Conservation (phyloP, 2,113 vertebrate species). For the Ginglymostoma cirratum region DNA sequence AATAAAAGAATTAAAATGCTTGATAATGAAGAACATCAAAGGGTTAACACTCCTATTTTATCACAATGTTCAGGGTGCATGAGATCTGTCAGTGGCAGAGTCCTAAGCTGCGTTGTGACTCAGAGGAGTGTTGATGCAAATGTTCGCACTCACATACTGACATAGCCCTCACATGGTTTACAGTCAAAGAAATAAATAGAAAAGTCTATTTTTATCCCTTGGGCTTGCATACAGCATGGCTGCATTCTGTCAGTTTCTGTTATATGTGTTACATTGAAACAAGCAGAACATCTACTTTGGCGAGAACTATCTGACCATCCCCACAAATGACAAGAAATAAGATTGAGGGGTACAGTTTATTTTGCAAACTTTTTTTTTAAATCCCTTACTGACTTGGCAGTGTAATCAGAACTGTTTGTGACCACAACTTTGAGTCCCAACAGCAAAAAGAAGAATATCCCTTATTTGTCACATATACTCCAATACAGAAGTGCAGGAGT, state of each 20-base stretch:
- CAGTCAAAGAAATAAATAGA: conserved; percentile 31
- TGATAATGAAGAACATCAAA: neutral
- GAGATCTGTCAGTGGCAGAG: neutral
- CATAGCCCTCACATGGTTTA: neutral
- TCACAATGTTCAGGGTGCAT: neutral
- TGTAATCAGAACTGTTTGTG: neutral
- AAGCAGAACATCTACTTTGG: neutral
- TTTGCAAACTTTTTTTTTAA: neutral
- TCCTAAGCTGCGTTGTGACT: neutral
- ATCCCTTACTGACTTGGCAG: too few relatives aligned
- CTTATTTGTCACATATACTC: too few relatives aligned
- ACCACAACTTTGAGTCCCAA: neutral
- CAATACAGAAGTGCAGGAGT: too few relatives aligned
- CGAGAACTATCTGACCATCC: neutral
- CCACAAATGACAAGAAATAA: neutral
- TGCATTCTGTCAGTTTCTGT: conserved; percentile 8
- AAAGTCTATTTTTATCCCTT: conserved; percentile 13
- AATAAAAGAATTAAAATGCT: neutral
- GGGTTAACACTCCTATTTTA: neutral
- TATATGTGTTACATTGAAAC: neutral
- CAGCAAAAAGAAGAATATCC: too few relatives aligned
- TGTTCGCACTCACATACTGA: neutral
- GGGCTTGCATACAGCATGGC: neutral
- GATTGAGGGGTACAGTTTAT: neutral
- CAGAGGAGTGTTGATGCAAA: neutral